Evolutionary conservation across 2,113 vertebrate genomes (phyloP).

Genomic region (Syngnathoides biaculeatus): DNA sequence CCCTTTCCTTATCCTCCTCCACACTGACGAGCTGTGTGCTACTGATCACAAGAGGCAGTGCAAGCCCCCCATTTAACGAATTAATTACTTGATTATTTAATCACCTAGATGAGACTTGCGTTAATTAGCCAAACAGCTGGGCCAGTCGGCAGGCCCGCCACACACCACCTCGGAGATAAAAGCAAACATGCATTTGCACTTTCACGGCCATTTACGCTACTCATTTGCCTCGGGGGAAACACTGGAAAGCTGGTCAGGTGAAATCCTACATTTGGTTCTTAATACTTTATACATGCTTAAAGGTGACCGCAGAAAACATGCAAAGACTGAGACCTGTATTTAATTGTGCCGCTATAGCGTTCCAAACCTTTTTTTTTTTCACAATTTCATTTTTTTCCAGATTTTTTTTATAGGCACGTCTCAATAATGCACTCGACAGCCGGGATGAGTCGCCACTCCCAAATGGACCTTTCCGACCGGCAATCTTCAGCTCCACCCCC

Average conservation of each 20-base stretch:
- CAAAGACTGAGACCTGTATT: background rate
- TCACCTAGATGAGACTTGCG: slow-evolving; percentile 76
- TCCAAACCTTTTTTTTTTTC: too few relatives aligned
- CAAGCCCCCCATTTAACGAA: slow-evolving; percentile 67
- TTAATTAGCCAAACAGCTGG: slow-evolving; percentile 79
- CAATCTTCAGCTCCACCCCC: too few relatives aligned
- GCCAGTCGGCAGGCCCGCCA: slow-evolving; percentile 58
- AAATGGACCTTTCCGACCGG: too few relatives aligned
- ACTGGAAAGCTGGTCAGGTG: background rate
- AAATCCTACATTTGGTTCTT: background rate
- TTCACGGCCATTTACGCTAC: background rate
- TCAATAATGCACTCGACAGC: too few relatives aligned
- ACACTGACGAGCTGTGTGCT: slow-evolving; percentile 54
- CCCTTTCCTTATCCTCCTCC: slow-evolving; percentile 9
- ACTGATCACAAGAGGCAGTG: slow-evolving; percentile 72
- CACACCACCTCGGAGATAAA: slow-evolving; percentile 45
- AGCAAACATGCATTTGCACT: slow-evolving; percentile 35
- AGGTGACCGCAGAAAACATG: background rate
- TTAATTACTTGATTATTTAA: slow-evolving; percentile 81
- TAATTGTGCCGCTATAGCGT: too few relatives aligned
- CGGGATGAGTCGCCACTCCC: too few relatives aligned
- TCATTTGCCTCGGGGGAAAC: background rate
- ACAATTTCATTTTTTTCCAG: too few relatives aligned
- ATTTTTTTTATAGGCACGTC: too few relatives aligned
- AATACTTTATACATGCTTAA: background rate